Base-by-base conservation (phyloP, 2,888 invertebrate genomes). In the Leptogaster cylindrica region DNA sequence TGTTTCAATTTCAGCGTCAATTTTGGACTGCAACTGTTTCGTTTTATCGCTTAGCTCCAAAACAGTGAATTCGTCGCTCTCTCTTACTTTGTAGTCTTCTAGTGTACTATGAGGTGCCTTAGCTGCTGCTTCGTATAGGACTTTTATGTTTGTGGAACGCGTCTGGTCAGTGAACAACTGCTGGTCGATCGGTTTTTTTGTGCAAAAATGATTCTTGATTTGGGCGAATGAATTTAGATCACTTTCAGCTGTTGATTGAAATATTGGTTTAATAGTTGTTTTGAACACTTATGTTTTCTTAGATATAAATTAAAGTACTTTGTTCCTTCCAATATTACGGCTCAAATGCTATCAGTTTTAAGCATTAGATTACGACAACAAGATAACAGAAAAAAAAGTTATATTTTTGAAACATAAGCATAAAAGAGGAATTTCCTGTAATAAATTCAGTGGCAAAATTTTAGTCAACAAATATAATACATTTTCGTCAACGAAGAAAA, bases 211-310 rank as follows among this genome's bases (percentile, higher is more conserved):
- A 74, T 87, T 84, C 83, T 88, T 91, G 79, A 89, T 86, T 75
- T 86, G 80, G 74, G 92, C 92, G 85, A 94, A 95, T 79, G 89
- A 88, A 77, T 90, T 89, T 83, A 95, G 89, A 85, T 94, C 93
- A 78, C 95, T 91, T 84, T 93, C 94, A 82, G 95, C 95, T 95
- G 87, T 61, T 88, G 90, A 78, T 18, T 8, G 1, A 31, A 52
- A 31, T 6, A 14, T n/a, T n/a, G n/a, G n/a, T n/a, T n/a, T n/a
- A n/a, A n/a, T n/a, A n/a, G n/a, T n/a, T n/a, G n/a, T n/a, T n/a
- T n/a, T n/a, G n/a, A n/a, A n/a, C n/a, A n/a, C n/a, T n/a, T n/a
- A n/a, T n/a, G n/a, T n/a, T n/a, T n/a, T n/a, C n/a, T n/a, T n/a
- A n/a, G n/a, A n/a, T n/a, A n/a, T n/a, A n/a, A n/a, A n/a, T n/a